A percentile compares a stretch with the other conserved stretches of the same genome.
These are phyloP conservation scores for Probaryconus sp. DNA, from an alignment of 1,140 invertebrate genomes.

Conservation along the genomic window DNA sequence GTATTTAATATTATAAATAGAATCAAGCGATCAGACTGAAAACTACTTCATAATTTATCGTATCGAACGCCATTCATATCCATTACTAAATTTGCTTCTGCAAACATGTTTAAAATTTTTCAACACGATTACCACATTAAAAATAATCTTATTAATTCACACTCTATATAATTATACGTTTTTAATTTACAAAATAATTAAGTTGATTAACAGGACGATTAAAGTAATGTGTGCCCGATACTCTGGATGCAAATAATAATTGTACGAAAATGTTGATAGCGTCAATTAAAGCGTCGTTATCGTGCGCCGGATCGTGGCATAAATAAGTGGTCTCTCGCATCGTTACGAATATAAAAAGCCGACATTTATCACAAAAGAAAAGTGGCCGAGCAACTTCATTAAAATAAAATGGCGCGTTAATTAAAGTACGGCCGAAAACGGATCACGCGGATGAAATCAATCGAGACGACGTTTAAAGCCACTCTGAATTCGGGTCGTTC, in stretches of 20 bases:
- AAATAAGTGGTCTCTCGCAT: slow-evolving; percentile 29
- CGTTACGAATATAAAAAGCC: slow-evolving; percentile 37
- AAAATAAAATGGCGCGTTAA: slow-evolving; percentile 41
- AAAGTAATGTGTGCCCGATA: slow-evolving; percentile 24
- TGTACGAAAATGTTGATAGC: slow-evolving; percentile 36
- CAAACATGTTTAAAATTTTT: background rate
- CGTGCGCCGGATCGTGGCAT: slow-evolving; percentile 31
- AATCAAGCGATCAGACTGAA: no score
- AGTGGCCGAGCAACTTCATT: slow-evolving; percentile 46
- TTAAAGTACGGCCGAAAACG: slow-evolving; percentile 27
- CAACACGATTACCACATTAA: slow-evolving; percentile 31
- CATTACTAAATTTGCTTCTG: slow-evolving; percentile 12
- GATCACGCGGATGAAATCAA: slow-evolving; percentile 21
- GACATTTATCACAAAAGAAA: slow-evolving; percentile 41
- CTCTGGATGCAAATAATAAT: slow-evolving; percentile 44
- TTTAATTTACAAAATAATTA: slow-evolving; percentile 56
- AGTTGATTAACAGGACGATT: slow-evolving; percentile 31
- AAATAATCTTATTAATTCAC: slow-evolving; percentile 49
- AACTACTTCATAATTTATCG: no score
- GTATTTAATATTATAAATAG: no score
- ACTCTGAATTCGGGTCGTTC: slow-evolving; percentile 31
- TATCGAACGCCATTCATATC: background rate
- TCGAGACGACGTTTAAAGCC: slow-evolving; percentile 11
- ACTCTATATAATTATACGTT: slow-evolving; percentile 23
- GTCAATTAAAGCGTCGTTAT: slow-evolving; percentile 56